Percentiles rank a stretch among this genome's conserved stretches.
These are phyloP conservation scores for Cordilura impudica DNA, from an alignment of 2,888 invertebrate species.

Conservation along the genomic window DNA sequence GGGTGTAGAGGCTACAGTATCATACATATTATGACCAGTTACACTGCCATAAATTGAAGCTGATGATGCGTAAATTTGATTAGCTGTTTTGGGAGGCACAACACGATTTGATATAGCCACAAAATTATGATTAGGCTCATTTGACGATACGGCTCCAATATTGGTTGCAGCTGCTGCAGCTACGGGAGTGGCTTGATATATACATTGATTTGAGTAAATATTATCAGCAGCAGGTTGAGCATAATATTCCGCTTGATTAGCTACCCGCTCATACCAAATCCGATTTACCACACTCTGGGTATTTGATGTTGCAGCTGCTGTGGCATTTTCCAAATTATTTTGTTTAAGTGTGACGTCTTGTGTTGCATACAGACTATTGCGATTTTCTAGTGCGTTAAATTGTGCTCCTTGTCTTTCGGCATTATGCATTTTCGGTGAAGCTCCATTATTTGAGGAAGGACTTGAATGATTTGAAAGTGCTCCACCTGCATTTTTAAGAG, in stretches of 20 bases:
- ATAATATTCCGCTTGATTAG: constrained; percentile 70
- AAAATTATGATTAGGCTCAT: constrained; percentile 72
- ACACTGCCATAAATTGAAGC: constrained; percentile 71
- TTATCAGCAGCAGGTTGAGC: constrained; percentile 71
- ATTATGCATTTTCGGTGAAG: constrained; percentile 69
- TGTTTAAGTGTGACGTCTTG: constrained; percentile 68
- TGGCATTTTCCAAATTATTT: constrained; percentile 70
- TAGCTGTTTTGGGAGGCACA: constrained; percentile 67
- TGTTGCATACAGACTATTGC: constrained; percentile 57
- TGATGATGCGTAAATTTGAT: constrained; percentile 69
- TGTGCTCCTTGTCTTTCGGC: constrained; percentile 53
- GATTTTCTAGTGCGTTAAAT: constrained; percentile 59
- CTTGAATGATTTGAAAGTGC: constrained; percentile 65
- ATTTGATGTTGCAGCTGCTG: constrained; percentile 63
- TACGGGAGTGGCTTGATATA: constrained; percentile 52
- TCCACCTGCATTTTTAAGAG: constrained; percentile 67
- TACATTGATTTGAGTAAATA: constrained; percentile 70
- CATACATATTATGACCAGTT: constrained; percentile 72
- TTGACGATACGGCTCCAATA: constrained; percentile 25
- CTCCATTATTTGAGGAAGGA: constrained; percentile 66
- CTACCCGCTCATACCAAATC: constrained; percentile 79
- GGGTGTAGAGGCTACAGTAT: constrained; percentile 73
- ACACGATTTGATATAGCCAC: constrained; percentile 77
- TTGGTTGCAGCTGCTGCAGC: constrained; percentile 25
- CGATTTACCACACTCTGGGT: constrained; percentile 78